phyloP scores from a whole-genome alignment of 2,113 vertebrate species.

The Cyprinodon tularosa region DNA sequence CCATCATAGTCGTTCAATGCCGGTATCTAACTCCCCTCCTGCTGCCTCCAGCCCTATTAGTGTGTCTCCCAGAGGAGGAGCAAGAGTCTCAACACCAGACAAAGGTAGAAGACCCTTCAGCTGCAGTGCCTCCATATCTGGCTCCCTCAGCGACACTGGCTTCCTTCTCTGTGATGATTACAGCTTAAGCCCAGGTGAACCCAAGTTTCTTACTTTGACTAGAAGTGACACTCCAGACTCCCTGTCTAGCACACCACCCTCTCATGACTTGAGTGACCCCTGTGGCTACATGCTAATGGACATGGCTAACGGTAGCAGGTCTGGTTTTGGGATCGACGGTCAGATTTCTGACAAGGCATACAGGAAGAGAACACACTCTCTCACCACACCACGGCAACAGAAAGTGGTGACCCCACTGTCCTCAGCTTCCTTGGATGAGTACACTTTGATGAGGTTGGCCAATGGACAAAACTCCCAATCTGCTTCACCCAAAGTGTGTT shows the following conservation, averaged over 20 bases:
- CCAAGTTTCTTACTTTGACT: constrained; percentile 81
- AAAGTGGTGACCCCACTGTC: constrained; percentile 83
- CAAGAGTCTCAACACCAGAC: constrained; percentile 82
- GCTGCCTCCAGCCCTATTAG: constrained; percentile 86
- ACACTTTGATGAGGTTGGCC: constrained; percentile 88
- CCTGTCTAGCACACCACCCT: constrained; percentile 86
- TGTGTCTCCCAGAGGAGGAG: constrained; percentile 86
- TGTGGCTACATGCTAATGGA: constrained; percentile 93
- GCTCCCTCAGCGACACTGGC: constrained; percentile 91
- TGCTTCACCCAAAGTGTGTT: constrained; percentile 85
- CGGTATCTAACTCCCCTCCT: constrained; percentile 85
- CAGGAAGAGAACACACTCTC: constrained; percentile 90
- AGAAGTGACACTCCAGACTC: constrained; percentile 92
- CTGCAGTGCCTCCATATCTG: constrained; percentile 89
- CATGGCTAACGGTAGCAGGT: constrained; percentile 65
- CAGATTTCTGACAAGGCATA: constrained; percentile 80
- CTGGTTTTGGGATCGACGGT: constrained; percentile 46
- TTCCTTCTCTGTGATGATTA: constrained; percentile 94
- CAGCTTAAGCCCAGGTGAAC: constrained; percentile 88
- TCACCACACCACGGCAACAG: constrained; percentile 88
- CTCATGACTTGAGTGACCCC: constrained; percentile 81
- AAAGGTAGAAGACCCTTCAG: constrained; percentile 87
- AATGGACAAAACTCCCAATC: constrained; percentile 81
- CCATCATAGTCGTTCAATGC: constrained; percentile 89
- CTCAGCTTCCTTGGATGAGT: constrained; percentile 91